Base-by-base conservation (phyloP, 2,888 invertebrate species). In the Tromatobia lineatoria region DNA sequence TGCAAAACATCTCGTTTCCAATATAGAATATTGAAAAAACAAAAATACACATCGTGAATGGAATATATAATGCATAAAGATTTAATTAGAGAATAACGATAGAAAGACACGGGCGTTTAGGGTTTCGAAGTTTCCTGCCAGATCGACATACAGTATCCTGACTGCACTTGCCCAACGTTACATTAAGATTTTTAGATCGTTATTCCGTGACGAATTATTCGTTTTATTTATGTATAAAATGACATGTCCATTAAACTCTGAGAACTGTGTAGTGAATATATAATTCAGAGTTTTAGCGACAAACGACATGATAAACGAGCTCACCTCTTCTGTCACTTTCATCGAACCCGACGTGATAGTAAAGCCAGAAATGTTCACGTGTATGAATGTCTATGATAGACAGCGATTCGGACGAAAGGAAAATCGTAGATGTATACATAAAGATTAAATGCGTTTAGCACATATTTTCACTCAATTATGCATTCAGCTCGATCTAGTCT, bases 401-500 rank as follows among this genome's bases (percentile, higher is more conserved):
- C 67, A 69, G 69, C 52, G 8, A 61, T 11, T 80, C 23, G 42
- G 34, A 59, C 38, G 69, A 71, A 50, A 80, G 78, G 42, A 74
- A 70, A 69, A 59, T 75, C 34, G 50, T 38, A 23, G 64, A 38
- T 74, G 52, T 76, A 66, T 80, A 34, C 81, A 64, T 52, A 64
- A 59, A 74, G 66, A 57, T 52, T 45, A 79, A 59, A 79, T 34
- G 70, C 78, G 57, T 79, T 81, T 83, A 64, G 82, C 83, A 89
- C 82, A 86, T 78, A 85, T 90, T 89, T 89, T 89, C 85, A 90
- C 90, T 87, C 85, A 86, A 89, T 88, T 88, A 86, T 90, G 88
- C 90, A 89, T 91, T 90, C 90, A 90, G 88, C 90, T 90, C 90
- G 87, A 91, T 91, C 92, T 92, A 92, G 92, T 92, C 92, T 90